Evolutionary conservation across 2,888 invertebrate species (phyloP), one percentile per base, ranked within the genome.

Genomic region (Seladonia tumulorum): DNA sequence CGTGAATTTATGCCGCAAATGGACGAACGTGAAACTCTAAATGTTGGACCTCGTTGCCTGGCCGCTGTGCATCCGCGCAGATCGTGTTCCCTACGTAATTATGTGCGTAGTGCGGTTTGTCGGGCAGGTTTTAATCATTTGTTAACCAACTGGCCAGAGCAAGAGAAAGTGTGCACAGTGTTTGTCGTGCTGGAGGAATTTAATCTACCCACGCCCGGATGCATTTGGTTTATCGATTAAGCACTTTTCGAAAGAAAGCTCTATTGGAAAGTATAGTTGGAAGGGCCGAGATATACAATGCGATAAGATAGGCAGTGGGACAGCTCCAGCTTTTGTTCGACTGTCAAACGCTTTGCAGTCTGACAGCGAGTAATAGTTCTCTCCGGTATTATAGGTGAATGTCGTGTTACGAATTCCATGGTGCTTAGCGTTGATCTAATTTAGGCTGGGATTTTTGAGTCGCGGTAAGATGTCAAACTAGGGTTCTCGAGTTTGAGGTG

Each of bases 1-100:
- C 70, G 63, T 39, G 71, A 78, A 82, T 73, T 84, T 83, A 53
- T 78, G 39, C 83, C 39, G 84, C 53, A 63, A 78, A 77, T 70
- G 70, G 47, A 45, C 16, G 82, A 60, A 76, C 57, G 57, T 12
- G 82, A 12, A 29, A 29, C 57, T 84, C 14, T 45, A 35, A 76
- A 81, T 42, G 45, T 66, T 16, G n/a, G 57, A 57, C n/a, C n/a
- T 22, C 22, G 35, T 18, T 12, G 60, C 45, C n/a, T 7, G 39
- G 25, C 35, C 25, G 35, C 68, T 25, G 12, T 25, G 5, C 45
- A n/a, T 78, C 53, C 39, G 8, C 18, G 47, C 22, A 47, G 73
- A 39, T 45, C 63, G 25, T 35, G 79, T 82, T 29, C 70, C 73
- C 79, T 82, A 60, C 73, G 25, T 63, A 66, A 73, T 79, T 82